Conservation (phyloP, 2,113 vertebrate genomes). For the Rhynchomys soricoides region DNA sequence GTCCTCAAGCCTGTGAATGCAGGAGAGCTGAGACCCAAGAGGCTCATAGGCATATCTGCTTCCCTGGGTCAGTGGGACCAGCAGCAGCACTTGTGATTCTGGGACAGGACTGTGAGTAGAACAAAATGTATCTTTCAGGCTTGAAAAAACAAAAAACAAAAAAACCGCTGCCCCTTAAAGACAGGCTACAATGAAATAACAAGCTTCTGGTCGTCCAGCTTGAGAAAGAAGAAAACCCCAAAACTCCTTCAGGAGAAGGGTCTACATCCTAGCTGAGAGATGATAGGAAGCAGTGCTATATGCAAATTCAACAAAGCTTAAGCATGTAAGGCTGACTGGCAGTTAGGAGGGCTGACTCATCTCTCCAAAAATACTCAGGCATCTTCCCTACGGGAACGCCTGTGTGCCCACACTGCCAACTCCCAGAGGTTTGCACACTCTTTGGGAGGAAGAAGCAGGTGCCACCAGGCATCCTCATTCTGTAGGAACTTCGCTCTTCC, state of each 20-base stretch:
- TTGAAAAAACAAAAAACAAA: not conserved
- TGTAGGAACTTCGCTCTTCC: not conserved
- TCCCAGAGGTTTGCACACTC: accelerated
- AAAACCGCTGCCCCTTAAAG: not conserved
- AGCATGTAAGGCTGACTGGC: not conserved
- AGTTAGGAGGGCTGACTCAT: not conserved
- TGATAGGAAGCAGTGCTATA: not conserved
- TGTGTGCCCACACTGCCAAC: accelerated
- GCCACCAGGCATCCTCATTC: accelerated
- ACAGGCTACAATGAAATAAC: not conserved
- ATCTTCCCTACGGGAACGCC: not conserved
- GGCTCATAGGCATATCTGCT: not conserved
- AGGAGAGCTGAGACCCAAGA: not conserved
- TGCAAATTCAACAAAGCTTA: not conserved
- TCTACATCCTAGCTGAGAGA: not conserved
- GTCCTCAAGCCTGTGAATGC: accelerated
- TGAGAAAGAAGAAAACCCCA: not conserved
- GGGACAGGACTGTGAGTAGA: not conserved
- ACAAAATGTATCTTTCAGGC: not conserved
- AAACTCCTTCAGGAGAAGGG: not conserved
- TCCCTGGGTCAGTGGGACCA: not conserved
- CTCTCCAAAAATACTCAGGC: not conserved
- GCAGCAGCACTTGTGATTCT: not conserved
- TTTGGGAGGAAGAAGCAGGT: no score
- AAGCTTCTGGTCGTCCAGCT: not conserved